Base-by-base conservation (phyloP, 2,888 invertebrate species). In the Ormyrus rosae region DNA sequence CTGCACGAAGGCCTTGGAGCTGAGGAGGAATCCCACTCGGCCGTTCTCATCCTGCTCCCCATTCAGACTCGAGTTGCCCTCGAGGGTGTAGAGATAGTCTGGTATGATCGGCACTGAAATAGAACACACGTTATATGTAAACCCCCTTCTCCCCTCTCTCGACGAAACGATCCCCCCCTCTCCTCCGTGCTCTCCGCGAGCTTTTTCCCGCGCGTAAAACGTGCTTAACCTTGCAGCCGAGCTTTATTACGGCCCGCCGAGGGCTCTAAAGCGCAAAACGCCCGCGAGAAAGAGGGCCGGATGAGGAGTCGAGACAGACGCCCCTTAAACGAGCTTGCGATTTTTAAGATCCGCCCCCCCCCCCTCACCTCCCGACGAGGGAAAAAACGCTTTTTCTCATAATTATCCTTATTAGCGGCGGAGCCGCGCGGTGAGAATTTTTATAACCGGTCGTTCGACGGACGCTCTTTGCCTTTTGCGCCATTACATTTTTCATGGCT, bases 1-100 rank as follows among this genome's bases (percentile, higher is more conserved):
- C 90, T 97, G 96, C 5, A 96, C 94, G 81, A 96, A 91, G 45
- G 96, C 96, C 91, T 96, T 96, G 73, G 96, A 95, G 55, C 96
- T 95, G 72, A 95, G 90, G 72, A 95, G 89, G 56, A 95, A 91
- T 13, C 95, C 95, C 67, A 95, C 92, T 79, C 94, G 93, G 5
- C 94, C 94, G 86, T 94, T 95, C 86, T 95, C 94, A 81, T 92
- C 92, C 67, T 93, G 86, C 8, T 86, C 55, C 3, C 68, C 75
- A 45, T 60, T 63, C 9, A 61, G n/a, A 50, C 78, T 76, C 78
- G 64, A 68, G 63, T 81, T 81, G 10, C 82, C 74, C 83, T 92
- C 91, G 82, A 92, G 92, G 74, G 92, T 92, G 86, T 94, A 94
- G 83, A 96, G 92, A 89, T 94, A 95, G 89, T 96, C 95, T 10